Evolutionary conservation across 2,113 vertebrate species (phyloP), one percentile per base, ranked within the genome.

Genomic region (Zosterops borbonicus): DNA sequence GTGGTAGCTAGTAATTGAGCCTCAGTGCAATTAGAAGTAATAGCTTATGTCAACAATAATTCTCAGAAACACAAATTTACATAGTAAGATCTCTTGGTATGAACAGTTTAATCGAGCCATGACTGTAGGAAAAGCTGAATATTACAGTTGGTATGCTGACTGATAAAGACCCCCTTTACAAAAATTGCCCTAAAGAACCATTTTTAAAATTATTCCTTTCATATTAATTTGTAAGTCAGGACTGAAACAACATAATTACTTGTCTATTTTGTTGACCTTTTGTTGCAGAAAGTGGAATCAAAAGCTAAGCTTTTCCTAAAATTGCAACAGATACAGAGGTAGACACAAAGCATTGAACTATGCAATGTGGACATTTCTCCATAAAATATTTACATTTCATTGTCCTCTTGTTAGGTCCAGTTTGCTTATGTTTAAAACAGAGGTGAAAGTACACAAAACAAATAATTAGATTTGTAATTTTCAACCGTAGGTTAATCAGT

Each of bases 11-110:
- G 8, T 63, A 71, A 82, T 29, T 89, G 50, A 89, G n/a, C 12
- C n/a, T 81, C 53, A 91, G 37, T 35, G 50, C 91, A 96, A 92
- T 84, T 94, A 60, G 59, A 88, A 94, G 64, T 89, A 92, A 92
- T 71, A 41, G 23, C 20, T 75, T 67, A 11, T 91, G 74, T 84
- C 76, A 92, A 83, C 67, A 90, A 16, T 37, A 69, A 42, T 89
- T 89, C 39, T 69, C 50, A 93, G 59, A 85, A 90, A 89, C 58
- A 47, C 15, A 91, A 49, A 83, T 92, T 70, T 92, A 65, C 2
- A 0, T 47, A 25, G 6, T 71, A 59, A 69, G 46, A 70, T 83
- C 31, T 88, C 91, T 83, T 79, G 27, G 12, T 52, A 52, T 58
- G 69, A 63, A 55, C 37, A 79, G 31, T 77, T 80, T 59, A 90